Conservation (phyloP, 2,888 invertebrate species). For the Trichogramma evanescens region DNA sequence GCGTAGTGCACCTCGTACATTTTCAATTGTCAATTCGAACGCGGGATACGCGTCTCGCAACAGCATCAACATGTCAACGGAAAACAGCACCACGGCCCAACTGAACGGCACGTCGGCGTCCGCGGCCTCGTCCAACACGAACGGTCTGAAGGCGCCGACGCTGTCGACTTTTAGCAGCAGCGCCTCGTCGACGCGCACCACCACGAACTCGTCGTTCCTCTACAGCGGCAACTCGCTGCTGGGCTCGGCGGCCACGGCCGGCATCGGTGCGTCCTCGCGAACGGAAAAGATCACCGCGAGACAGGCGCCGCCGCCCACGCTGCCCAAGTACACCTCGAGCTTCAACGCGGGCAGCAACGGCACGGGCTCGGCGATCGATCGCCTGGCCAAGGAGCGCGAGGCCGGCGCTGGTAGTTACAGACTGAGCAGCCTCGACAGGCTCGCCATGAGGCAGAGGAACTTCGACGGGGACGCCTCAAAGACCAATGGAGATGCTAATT, state of each 20-base stretch:
- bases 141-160: conserved; percentile 37
- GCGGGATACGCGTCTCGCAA: too few relatives aligned
- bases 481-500: conserved; percentile 42
- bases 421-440: conserved; percentile 73
- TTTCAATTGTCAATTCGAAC: too few relatives aligned
- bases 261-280: background rate
- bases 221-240: conserved; percentile 41
- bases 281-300: conserved; percentile 34
- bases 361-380: conserved; percentile 50
- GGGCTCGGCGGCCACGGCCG: conserved; percentile 18
- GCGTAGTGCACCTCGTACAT: too few relatives aligned
- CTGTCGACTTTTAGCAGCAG: conserved; percentile 26
- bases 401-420: conserved; percentile 71
- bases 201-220: conserved; percentile 41
- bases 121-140: conserved; percentile 32
- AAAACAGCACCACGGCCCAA: conserved; percentile 27
- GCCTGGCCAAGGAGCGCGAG: conserved; percentile 61
- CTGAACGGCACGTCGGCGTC: conserved; percentile 32
- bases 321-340: conserved; percentile 73
- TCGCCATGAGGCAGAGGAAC: conserved; percentile 74
- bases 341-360: conserved; percentile 66
- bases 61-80: too few relatives aligned
- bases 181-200: conserved; percentile 26
- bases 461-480: conserved; percentile 61
- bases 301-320: conserved; percentile 70